Evolutionary conservation across 2,797 vertebrate species (phyloP), one percentile per base, ranked within the genome.

Genomic region (Parotocinclus haroldoi): DNA sequence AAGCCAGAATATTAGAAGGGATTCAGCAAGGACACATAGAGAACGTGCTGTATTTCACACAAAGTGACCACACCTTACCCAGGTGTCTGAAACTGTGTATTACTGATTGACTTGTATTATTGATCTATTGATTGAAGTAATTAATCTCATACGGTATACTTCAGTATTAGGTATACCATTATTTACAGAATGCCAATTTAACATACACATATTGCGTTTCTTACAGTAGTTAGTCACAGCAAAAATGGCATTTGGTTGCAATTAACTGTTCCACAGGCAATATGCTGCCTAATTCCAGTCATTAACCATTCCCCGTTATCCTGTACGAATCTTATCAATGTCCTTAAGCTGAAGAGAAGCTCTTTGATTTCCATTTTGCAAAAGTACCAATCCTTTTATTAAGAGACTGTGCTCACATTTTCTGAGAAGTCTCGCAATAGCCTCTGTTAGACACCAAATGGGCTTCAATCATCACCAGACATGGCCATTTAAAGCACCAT

Each of bases 291-390:
- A 80, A 76, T 68, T 64, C 67, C 71, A 61, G 68, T 72, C 70
- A 80, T 76, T 79, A 76, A 73, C 68, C 51, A 58, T 72, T 69
- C 68, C 42, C 39, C 62, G 66, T 69, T 58, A 66, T 53, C 63
- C 60, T 66, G 55, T 69, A 65, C 68, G 53, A 63, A 63, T 57
- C 58, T 67, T 67, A 68, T 74, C 44, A 45, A 72, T 14, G 16
- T 17, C 13, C 48, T 66, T 45, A 37, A 66, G 51, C 17, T n/a
- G 52, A 27, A 7, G 44, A 17, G 46, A 58, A 45, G 54, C 54
- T 52, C 39, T 69, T 67, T 46, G 9, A 66, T 57, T 65, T 61
- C 53, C 55, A 62, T 37, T 37, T 53, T 65, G 40, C 45, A 17
- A 66, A 70, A 62, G 54, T 42, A 13, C 63, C 52, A 58, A 67